Evolutionary conservation across 2,888 invertebrate species (phyloP), one percentile per base, ranked within the genome.

Genomic region (Argyresthia albistria): DNA sequence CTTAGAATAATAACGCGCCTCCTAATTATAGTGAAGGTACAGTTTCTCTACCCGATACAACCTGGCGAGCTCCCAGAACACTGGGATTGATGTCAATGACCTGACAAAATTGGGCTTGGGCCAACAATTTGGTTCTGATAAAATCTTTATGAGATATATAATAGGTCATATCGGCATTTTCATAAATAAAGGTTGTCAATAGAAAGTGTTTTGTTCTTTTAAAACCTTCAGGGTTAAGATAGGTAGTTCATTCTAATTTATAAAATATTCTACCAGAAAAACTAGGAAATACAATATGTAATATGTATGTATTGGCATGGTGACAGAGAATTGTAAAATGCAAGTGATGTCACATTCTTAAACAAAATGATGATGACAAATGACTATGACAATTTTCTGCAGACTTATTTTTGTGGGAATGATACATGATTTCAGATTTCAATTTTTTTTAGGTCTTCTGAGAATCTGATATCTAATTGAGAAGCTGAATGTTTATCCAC

Each of bases 1-100:
- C n/a, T n/a, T n/a, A n/a, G n/a, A n/a, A n/a, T n/a, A n/a, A n/a
- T n/a, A n/a, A n/a, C n/a, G n/a, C n/a, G n/a, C n/a, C n/a, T n/a
- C n/a, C 25, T 25, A 25, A 25, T 25, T 25, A 25, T 6, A 25
- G 25, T 25, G n/a, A 25, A 25, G 25, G 25, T 25, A 25, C 25
- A 25, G 25, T 25, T 2, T 2, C 25, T 25, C 6, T 6, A 25
- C 25, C 25, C 25, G 25, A 2, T 25, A 25, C 25, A 25, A 36
- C 35, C 65, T 60, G 61, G 59, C 59, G 36, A 51, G 43, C 56
- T 35, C 56, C 65, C 66, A 65, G 63, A 57, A 56, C 51, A 54
- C 55, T 49, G 11, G 46, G 43, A 56, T 54, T 53, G 52, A 59
- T 57, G 59, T 59, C 59, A 59, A 57, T 59, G 59, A 69, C 68